Percentiles rank a stretch among this genome's conserved stretches.
Evolutionary conservation across 2,888 invertebrate genomes (phyloP).

Genomic region (Dryobota labecula): DNA sequence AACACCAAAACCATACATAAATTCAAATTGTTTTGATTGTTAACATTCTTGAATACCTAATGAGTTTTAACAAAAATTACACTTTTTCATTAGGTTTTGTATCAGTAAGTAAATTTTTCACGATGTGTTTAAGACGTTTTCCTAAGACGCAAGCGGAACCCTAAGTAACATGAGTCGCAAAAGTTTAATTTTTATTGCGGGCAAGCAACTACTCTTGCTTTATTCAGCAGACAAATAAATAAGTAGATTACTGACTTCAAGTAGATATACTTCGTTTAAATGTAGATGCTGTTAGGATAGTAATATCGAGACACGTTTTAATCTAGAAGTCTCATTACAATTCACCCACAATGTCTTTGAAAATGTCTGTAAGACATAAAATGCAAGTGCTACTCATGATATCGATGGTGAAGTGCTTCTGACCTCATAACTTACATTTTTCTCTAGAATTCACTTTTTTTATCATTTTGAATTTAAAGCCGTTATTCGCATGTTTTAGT

Average conservation of each 20-base stretch:
- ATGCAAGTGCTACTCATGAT: neutral
- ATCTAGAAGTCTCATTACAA: constrained; percentile 19
- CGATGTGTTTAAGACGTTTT: constrained; percentile 5
- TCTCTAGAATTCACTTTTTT: too few relatives aligned
- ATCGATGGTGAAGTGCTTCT: too few relatives aligned
- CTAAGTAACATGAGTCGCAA: constrained; percentile 53
- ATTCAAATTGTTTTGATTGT: too few relatives aligned
- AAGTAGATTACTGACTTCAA: constrained; percentile 51
- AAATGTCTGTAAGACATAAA: constrained; percentile 14
- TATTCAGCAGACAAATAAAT: constrained; percentile 60
- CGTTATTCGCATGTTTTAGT: too few relatives aligned
- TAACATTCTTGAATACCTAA: too few relatives aligned
- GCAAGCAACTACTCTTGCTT: constrained; percentile 56
- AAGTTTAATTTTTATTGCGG: constrained; percentile 66
- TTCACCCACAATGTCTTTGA: constrained; percentile 9
- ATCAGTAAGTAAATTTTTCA: too few relatives aligned
- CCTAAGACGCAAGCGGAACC: constrained; percentile 23
- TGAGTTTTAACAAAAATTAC: too few relatives aligned
- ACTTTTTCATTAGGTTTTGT: too few relatives aligned
- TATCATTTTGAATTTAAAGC: too few relatives aligned
- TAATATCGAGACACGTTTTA: constrained; percentile 32
- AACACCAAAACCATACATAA: too few relatives aligned
- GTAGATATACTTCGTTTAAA: constrained; percentile 44
- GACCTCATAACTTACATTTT: too few relatives aligned
- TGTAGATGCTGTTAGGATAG: constrained; percentile 14